Evolutionary conservation across 1,140 invertebrate species (phyloP).

Genomic region (Lamellibrachia luymesi): DNA sequence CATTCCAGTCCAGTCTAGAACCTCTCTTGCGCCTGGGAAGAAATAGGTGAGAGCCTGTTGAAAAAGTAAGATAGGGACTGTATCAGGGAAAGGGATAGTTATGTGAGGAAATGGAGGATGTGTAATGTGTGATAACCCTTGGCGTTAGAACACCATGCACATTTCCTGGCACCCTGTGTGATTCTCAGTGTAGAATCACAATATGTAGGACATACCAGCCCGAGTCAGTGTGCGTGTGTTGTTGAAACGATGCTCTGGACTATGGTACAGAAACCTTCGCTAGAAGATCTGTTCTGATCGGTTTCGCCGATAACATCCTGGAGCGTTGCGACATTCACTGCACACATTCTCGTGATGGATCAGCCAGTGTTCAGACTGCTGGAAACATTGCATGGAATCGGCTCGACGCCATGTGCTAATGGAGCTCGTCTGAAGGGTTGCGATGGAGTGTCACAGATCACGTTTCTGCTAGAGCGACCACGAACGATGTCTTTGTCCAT

Average conservation of each 20-base stretch:
- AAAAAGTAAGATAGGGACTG: no score
- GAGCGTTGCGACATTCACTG: not conserved
- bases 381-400: not conserved
- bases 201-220: not conserved
- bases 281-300: not conserved
- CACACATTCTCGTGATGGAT: not conserved
- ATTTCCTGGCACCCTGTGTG: not conserved
- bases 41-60: no score
- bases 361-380: not conserved
- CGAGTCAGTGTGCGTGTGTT: not conserved
- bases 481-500: not conserved
- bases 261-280: not conserved
- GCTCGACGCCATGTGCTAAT: not conserved
- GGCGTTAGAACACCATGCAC: not conserved
- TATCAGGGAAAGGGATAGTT: not conserved
- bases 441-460: not conserved
- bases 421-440: not conserved
- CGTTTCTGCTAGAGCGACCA: not conserved
- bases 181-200: not conserved
- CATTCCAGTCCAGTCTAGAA: no score
- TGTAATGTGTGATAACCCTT: no score
- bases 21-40: no score
- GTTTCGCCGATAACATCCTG: not conserved
- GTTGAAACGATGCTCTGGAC: not conserved
- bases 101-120: not conserved